Percentiles rank a stretch among this genome's conserved stretches.
Conservation (phyloP, 2,888 invertebrate species). For the Mechanitis mazaeus region DNA sequence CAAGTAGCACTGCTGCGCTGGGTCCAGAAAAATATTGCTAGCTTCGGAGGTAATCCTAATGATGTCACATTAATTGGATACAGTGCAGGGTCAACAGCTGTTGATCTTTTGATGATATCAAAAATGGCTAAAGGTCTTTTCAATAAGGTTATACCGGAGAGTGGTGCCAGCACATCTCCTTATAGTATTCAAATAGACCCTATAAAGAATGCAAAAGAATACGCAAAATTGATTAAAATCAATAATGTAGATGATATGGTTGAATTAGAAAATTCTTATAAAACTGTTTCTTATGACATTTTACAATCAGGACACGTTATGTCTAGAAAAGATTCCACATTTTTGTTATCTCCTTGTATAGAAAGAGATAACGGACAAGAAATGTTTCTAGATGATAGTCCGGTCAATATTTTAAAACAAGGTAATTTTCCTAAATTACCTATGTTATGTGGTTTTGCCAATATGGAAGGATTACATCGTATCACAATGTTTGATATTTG, state of each 20-base stretch:
- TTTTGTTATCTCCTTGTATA: constrained; percentile 38
- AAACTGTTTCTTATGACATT: constrained; percentile 35
- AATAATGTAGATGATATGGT: constrained; percentile 38
- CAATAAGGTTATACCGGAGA: constrained; percentile 46
- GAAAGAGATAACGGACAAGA: constrained; percentile 39
- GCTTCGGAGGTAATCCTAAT: constrained; percentile 43
- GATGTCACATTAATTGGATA: constrained; percentile 44
- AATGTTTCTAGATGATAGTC: constrained; percentile 41
- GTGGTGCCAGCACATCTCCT: constrained; percentile 37
- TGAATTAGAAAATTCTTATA: constrained; percentile 49
- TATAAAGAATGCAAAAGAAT: constrained; percentile 40
- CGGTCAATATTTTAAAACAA: constrained; percentile 40
- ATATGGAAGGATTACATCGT: constrained; percentile 42
- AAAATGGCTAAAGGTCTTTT: constrained; percentile 37
- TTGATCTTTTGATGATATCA: constrained; percentile 49
- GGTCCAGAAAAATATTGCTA: constrained; percentile 41
- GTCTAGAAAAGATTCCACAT: constrained; percentile 29
- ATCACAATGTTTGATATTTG: constrained; percentile 34
- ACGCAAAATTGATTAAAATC: constrained; percentile 39
- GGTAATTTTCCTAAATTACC: constrained; percentile 43
- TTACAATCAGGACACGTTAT: constrained; percentile 30
- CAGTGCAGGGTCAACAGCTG: constrained; percentile 49
- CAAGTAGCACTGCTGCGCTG: constrained; percentile 40
- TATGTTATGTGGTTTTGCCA: constrained; percentile 43
- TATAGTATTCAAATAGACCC: constrained; percentile 43